phyloP scores from a whole-genome alignment of 2,888 invertebrate species.

The Mycalesis mineus region DNA sequence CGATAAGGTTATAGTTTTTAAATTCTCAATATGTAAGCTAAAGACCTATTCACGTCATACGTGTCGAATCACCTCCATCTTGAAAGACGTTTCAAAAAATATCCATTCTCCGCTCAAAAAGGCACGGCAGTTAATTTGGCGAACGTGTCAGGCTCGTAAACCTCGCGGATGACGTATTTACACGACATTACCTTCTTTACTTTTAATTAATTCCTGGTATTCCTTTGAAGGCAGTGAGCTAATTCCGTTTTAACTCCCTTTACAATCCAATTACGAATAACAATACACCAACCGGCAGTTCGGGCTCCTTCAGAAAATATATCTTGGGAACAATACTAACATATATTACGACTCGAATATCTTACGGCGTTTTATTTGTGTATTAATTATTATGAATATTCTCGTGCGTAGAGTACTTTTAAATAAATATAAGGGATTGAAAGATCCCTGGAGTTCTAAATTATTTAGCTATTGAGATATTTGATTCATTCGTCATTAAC shows the following conservation, averaged over 20 bases:
- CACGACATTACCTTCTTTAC: slow-evolving; percentile 13
- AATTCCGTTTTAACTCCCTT: slow-evolving; percentile 11
- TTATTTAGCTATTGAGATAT: no score
- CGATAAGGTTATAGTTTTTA: no score
- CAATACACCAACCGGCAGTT: slow-evolving; percentile 5
- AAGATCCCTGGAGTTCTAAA: no score
- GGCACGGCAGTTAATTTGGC: slow-evolving; percentile 19
- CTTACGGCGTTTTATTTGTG: no score
- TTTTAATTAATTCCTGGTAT: slow-evolving; percentile 19
- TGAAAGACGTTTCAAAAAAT: background rate
- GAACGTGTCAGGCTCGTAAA: slow-evolving; percentile 20
- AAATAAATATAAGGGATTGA: no score
- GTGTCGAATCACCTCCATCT: background rate
- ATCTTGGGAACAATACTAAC: no score
- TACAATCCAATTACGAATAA: slow-evolving; percentile 19
- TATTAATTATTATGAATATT: no score
- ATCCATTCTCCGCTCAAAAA: slow-evolving; percentile 3
- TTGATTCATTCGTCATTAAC: no score
- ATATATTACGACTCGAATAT: no score
- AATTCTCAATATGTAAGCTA: no score
- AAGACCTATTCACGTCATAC: no score
- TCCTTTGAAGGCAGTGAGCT: slow-evolving; percentile 5
- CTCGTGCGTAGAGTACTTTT: no score
- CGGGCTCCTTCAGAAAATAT: background rate
- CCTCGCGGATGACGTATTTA: slow-evolving; percentile 20